Conservation (phyloP, 2,113 vertebrate genomes). For the Poeciliopsis turrubarensis region DNA sequence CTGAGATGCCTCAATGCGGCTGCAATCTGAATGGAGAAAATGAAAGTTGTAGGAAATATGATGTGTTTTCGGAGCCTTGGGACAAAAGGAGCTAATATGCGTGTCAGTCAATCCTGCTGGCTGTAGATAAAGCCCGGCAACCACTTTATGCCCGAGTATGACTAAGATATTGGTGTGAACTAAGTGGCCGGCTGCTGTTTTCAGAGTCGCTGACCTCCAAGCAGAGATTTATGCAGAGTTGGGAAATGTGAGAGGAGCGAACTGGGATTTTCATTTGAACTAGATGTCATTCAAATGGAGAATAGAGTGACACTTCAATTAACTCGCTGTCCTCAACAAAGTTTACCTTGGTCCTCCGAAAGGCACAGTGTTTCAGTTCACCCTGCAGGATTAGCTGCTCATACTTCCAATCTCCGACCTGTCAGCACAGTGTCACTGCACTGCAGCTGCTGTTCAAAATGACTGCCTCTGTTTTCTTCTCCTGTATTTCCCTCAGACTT, state of each 20-base stretch:
- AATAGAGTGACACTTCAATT: slow-evolving; percentile 79
- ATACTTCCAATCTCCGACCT: slow-evolving; percentile 76
- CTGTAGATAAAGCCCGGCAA: slow-evolving; percentile 57
- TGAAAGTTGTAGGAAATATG: slow-evolving; percentile 70
- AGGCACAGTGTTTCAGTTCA: slow-evolving; percentile 62
- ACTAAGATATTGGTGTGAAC: slow-evolving; percentile 68
- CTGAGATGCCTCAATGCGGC: slow-evolving; percentile 59
- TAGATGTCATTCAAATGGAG: slow-evolving; percentile 70
- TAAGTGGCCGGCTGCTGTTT: slow-evolving; percentile 67
- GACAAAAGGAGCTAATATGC: slow-evolving; percentile 70
- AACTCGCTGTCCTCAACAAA: slow-evolving; percentile 70
- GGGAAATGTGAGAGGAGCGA: slow-evolving; percentile 36
- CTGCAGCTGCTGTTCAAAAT: slow-evolving; percentile 57
- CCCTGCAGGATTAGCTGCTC: slow-evolving; percentile 75
- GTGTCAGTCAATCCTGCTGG: slow-evolving; percentile 69
- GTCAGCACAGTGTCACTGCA: slow-evolving; percentile 60
- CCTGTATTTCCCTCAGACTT: slow-evolving; percentile 37
- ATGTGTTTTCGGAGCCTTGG: slow-evolving; percentile 74
- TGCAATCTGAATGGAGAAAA: slow-evolving; percentile 70
- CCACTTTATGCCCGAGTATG: slow-evolving; percentile 52
- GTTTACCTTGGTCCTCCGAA: slow-evolving; percentile 72
- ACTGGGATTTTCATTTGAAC: slow-evolving; percentile 69
- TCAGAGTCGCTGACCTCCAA: slow-evolving; percentile 69
- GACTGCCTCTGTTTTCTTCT: slow-evolving; percentile 62
- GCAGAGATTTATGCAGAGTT: slow-evolving; percentile 70